phyloP scores from a whole-genome alignment of 2,888 invertebrate species.

The Amiota communis region DNA sequence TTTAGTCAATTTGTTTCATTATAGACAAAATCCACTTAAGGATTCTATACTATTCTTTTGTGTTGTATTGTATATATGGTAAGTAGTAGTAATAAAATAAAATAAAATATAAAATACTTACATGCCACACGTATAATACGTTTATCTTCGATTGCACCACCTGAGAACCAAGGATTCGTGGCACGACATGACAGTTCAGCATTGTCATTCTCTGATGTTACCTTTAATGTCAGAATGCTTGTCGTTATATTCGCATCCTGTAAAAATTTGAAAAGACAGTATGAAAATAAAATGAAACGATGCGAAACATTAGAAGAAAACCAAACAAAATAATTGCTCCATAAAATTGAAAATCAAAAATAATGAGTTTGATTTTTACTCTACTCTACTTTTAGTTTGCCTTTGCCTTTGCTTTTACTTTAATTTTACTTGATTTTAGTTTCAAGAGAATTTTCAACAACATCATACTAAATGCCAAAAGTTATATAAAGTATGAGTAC shows the following conservation, averaged over 20 bases:
- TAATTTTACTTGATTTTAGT: neutral
- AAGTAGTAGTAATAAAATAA: too few relatives aligned
- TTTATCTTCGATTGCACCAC: conserved; percentile 85
- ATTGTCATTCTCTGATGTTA: conserved; percentile 86
- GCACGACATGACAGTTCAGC: conserved; percentile 87
- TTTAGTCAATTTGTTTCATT: too few relatives aligned
- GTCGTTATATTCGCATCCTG: conserved; percentile 78
- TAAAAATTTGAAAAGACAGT: neutral
- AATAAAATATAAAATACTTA: conserved; percentile 75
- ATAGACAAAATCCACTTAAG: too few relatives aligned
- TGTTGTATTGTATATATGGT: too few relatives aligned
- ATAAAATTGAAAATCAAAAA: conserved; percentile 34
- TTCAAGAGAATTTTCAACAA: conserved; percentile 1
- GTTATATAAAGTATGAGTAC: too few relatives aligned
- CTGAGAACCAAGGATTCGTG: conserved; percentile 90
- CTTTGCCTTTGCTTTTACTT: neutral
- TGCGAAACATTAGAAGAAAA: neutral
- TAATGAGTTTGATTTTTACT: conserved; percentile 49
- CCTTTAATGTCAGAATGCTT: conserved; percentile 83
- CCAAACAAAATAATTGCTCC: conserved; percentile 3
- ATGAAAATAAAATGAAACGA: neutral
- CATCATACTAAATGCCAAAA: neutral
- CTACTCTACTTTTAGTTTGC: neutral
- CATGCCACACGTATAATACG: conserved; percentile 86
- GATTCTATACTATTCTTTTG: too few relatives aligned